Base-by-base conservation (phyloP, 2,888 invertebrate genomes). In the Caenorhabditis wallacei region DNA sequence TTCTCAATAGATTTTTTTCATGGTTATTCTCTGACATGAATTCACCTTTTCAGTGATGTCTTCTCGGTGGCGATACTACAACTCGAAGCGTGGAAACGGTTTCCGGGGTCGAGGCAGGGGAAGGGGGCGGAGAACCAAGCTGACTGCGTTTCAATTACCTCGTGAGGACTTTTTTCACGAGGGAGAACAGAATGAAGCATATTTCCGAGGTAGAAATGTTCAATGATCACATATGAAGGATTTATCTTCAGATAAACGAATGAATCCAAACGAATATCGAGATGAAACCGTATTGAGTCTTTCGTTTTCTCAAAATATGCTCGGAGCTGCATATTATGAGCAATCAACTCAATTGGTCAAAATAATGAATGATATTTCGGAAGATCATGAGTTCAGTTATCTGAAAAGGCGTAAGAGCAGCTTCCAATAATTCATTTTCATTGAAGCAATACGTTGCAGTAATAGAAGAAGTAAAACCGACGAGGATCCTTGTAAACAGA, bases 291-390 rank as follows among this genome's bases (percentile, higher is more conserved):
- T 81, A 13, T 51, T 81, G 35, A 75, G 75, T 35, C 22, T 76
- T 37, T 81, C 81, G 5, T 75, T 64, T 26, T 57, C 51, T n/a
- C 84, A 74, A 40, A 76, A 79, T 4, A 56, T 48, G 35, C 68
- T 87, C 13, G 87, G 85, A 24, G 86, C 87, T 13, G 86, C 87
- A 4, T 70, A 80, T 26, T 87, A 87, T 59, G 79, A 85, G 16
- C 86, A 87, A 48, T 56, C 66, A 2, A 63, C 18, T 48, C 68
- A 82, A 16, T 71, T 81, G 10, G 54, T 90, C 1, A 71, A 84
- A 54, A 59, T 88, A 5, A 64, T 90, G 70, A 84, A 84, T 64
- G 90, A 90, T 72, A 80, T 86, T 3, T 78, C 85, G 10, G 90
- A 90, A 61, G 87, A 85, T 61, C 75, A 78, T n/a, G 87, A 89